Evolutionary conservation across 2,797 vertebrate genomes (phyloP).

Genomic region (Sphaeramia orbicularis): DNA sequence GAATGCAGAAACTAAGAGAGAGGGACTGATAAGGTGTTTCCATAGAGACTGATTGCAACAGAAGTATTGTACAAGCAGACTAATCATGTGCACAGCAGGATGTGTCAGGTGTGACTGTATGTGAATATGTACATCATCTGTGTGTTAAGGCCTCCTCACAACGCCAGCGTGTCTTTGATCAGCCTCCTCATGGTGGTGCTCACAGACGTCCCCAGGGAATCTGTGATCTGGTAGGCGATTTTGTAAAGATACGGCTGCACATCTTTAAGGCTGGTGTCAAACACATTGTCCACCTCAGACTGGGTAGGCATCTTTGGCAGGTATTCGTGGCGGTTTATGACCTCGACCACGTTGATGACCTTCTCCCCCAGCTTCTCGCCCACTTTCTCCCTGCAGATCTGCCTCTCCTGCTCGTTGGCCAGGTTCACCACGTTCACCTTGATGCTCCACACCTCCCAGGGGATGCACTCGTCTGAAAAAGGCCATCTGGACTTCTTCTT

Average conservation of each 20-base stretch:
- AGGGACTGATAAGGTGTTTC: not conserved
- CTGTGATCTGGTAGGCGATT: slow-evolving; percentile 97
- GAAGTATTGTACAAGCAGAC: slow-evolving; percentile 1
- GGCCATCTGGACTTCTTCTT: slow-evolving; percentile 99
- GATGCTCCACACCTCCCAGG: slow-evolving; percentile 98
- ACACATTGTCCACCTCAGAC: slow-evolving; percentile 98
- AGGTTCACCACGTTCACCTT: slow-evolving; percentile 98
- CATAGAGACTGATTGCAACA: not conserved
- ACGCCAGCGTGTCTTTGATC: slow-evolving; percentile 96
- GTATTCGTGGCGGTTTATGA: slow-evolving; percentile 98
- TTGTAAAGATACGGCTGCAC: slow-evolving; percentile 99
- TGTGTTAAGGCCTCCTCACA: slow-evolving; percentile 80
- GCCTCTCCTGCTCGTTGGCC: slow-evolving; percentile 97
- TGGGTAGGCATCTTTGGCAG: slow-evolving; percentile 99
- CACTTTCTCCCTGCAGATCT: slow-evolving; percentile 98
- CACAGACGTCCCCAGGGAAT: slow-evolving; percentile 94
- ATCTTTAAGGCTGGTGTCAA: slow-evolving; percentile 95
- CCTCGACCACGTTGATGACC: slow-evolving; percentile 97
- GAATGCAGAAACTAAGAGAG: slow-evolving; percentile 17
- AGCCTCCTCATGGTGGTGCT: slow-evolving; percentile 98
- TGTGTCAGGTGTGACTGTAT: slow-evolving; percentile 14
- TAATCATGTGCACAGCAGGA: slow-evolving; percentile 1
- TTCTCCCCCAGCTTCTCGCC: slow-evolving; percentile 98
- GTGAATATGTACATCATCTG: slow-evolving; percentile 1
- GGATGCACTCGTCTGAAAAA: slow-evolving; percentile 97